Evolutionary conservation across 2,797 vertebrate species (phyloP), one percentile per base, ranked within the genome.

Genomic region (Gephyroberyx darwinii): DNA sequence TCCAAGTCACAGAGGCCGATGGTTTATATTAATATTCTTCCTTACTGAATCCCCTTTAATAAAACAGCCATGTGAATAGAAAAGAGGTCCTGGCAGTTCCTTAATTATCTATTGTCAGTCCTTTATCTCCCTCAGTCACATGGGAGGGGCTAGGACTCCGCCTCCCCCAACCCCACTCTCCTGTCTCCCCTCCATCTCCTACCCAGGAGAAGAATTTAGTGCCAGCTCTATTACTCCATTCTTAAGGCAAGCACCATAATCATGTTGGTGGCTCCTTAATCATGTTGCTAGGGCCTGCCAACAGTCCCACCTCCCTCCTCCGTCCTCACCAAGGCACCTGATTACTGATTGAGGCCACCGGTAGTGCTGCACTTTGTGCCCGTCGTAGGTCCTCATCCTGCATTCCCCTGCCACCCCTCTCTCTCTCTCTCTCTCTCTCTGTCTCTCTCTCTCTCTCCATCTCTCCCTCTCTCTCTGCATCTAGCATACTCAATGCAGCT

Each of bases 71-170:
- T 71, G 75, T 71, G 75, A 77, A 75, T 51, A 78, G 72, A 74
- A 75, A 78, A 47, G 69, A 73, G 78, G 80, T 68, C 65, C 71
- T 69, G 79, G 75, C 83, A 84, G 67, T 90, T 88, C 74, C 82
- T 90, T 90, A 91, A 93, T 94, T 90, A 92, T 91, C 89, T 78
- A 72, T 84, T 84, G 85, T 83, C 77, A 81, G 78, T 77, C 69
- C 60, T 93, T 91, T 83, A 91, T 92, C 88, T 89, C 74, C 58
- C 35, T 41, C 2, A n/a, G 84, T 84, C 74, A 73, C 87, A 77
- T 71, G 75, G 86, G 80, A 84, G 66, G 80, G 45, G 51, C 37
- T 51, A 1, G 0, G 50, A 77, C 84, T 73, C 78, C 77, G 52
- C 86, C 84, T 77, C 54, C 31, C 57, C 69, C 2, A 75, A 52